Evolutionary conservation across 2,888 invertebrate species (phyloP).

Genomic region (Cloeon dipterum): DNA sequence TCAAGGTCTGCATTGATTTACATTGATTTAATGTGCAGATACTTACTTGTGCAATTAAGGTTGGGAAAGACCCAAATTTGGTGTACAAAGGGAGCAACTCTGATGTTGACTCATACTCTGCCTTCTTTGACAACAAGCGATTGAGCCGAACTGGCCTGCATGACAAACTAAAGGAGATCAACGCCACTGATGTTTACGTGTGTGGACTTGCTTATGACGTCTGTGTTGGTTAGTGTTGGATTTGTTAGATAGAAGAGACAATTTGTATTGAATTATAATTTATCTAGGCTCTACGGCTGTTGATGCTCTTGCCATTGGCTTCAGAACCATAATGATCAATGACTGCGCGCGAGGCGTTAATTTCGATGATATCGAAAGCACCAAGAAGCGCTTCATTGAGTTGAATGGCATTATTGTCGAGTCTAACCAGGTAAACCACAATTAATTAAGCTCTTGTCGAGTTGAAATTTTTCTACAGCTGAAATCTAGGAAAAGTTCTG

Average conservation of each 20-base stretch:
- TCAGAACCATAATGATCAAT: conserved; percentile 68
- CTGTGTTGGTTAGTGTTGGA: conserved; percentile 59
- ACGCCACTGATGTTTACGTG: conserved; percentile 77
- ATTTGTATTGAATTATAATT: not conserved
- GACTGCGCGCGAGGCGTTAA: conserved; percentile 82
- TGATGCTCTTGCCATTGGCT: conserved; percentile 76
- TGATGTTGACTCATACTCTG: conserved; percentile 91
- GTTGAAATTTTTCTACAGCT: too few relatives aligned
- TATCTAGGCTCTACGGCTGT: conserved; percentile 57
- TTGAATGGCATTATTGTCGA: conserved; percentile 62
- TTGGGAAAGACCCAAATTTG: conserved; percentile 50
- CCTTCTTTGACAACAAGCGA: conserved; percentile 95
- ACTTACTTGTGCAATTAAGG: conserved; percentile 18
- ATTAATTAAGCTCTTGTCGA: too few relatives aligned
- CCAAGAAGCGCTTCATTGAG: conserved; percentile 47
- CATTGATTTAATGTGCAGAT: conserved; percentile 4
- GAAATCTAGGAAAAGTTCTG: too few relatives aligned
- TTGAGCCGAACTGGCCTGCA: conserved; percentile 65
- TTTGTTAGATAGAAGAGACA: not conserved
- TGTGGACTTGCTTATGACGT: conserved; percentile 91
- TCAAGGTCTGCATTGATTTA: conserved; percentile 34
- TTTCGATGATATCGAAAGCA: conserved; percentile 59
- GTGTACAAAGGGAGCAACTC: conserved; percentile 84
- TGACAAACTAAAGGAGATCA: conserved; percentile 51
- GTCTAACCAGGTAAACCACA: conserved; percentile 40